phyloP scores from a whole-genome alignment of 2,888 invertebrate species.

The Nomada flava region DNA sequence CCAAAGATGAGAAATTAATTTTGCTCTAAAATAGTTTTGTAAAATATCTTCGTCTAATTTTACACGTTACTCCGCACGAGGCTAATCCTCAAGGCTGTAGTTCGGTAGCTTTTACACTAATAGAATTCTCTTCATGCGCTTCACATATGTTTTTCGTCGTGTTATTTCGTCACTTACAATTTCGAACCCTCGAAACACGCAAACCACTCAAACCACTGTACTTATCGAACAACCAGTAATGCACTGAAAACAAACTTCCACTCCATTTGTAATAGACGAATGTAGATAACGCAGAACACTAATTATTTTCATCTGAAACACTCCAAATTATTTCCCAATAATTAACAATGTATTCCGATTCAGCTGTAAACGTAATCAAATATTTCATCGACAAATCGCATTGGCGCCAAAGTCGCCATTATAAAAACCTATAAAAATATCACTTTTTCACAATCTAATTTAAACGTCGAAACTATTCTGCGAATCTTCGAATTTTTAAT shows the following conservation, averaged over 20 bases:
- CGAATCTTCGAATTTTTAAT: not conserved
- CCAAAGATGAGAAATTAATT: not conserved
- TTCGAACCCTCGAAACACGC: not conserved
- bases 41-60: conserved; percentile 29
- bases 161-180: not conserved
- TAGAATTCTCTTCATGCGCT: not conserved
- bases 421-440: too few relatives aligned
- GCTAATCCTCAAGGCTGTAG: conserved; percentile 7
- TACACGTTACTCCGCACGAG: conserved; percentile 6
- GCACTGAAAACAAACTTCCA: not conserved
- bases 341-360: too few relatives aligned
- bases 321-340: too few relatives aligned
- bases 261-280: too few relatives aligned
- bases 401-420: too few relatives aligned
- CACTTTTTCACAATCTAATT: too few relatives aligned
- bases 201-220: not conserved
- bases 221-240: not conserved
- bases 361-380: too few relatives aligned
- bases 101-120: not conserved
- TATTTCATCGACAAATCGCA: too few relatives aligned
- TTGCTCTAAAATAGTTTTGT: not conserved
- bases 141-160: not conserved
- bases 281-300: too few relatives aligned
- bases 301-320: too few relatives aligned
- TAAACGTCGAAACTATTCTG: too few relatives aligned